These are phyloP conservation scores for Epizoanthus ramosus DNA, from an alignment of 92 coral and sea anemone genomes.

Conservation along the genomic window DNA sequence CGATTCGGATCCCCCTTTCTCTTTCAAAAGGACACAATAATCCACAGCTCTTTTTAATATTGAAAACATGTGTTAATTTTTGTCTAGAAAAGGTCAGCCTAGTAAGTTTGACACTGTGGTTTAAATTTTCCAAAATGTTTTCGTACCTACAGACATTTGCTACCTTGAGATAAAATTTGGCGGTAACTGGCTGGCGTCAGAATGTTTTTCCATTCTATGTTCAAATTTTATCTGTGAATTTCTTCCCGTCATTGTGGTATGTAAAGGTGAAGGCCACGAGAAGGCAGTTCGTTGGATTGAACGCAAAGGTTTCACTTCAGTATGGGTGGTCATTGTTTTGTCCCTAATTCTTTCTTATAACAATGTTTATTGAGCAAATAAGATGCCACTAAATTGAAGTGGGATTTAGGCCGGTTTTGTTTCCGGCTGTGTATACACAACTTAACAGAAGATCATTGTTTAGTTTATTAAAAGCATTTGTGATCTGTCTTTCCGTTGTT, in stretches of 20 bases:
- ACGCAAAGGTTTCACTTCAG: not conserved
- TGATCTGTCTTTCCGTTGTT: constrained; percentile 15
- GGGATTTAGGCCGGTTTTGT: constrained; percentile 4
- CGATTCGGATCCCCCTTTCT: not conserved
- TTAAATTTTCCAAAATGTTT: constrained; percentile 31
- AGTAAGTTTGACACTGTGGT: constrained; percentile 20
- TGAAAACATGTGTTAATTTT: constrained; percentile 2
- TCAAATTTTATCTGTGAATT: not conserved
- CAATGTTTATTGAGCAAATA: constrained; percentile 28
- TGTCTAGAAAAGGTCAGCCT: not conserved
- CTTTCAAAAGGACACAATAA: not conserved
- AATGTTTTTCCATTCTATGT: not conserved
- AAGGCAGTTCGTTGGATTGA: not conserved
- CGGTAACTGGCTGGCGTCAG: constrained; percentile 15
- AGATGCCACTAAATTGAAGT: constrained; percentile 23
- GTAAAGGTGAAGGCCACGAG: no score
- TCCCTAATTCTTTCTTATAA: not conserved
- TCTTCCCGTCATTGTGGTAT: not conserved
- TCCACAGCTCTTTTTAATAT: not conserved
- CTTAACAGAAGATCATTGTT: constrained; percentile 37
- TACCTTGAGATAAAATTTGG: constrained; percentile 18
- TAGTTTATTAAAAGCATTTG: constrained; percentile 34
- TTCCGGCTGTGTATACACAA: constrained; percentile 6
- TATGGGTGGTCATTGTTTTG: constrained; percentile 22
- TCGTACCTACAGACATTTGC: constrained; percentile 18